These are phyloP conservation scores for Teleogryllus oceanicus DNA, from an alignment of 2,888 invertebrate species.

Conservation along the genomic window DNA sequence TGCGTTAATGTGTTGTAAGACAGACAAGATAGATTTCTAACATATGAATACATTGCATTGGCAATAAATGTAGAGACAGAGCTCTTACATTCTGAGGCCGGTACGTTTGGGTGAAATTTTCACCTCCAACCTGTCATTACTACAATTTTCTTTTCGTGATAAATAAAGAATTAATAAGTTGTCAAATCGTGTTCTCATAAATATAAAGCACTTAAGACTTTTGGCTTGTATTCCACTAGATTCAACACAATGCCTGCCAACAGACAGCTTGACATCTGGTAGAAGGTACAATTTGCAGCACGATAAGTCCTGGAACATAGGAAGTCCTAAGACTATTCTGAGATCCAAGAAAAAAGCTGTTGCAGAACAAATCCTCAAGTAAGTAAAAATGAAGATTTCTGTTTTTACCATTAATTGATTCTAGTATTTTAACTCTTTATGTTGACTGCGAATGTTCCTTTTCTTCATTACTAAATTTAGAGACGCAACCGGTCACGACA, in stretches of 20 bases:
- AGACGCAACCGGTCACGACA: conserved; percentile 58
- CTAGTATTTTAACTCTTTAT: neutral
- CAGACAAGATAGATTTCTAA: too few relatives aligned
- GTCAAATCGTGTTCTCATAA: too few relatives aligned
- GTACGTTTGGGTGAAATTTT: too few relatives aligned
- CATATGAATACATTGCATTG: too few relatives aligned
- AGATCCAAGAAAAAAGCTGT: conserved; percentile 39
- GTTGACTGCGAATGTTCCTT: neutral
- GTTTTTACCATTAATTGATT: conserved; percentile 18
- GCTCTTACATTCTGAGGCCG: too few relatives aligned
- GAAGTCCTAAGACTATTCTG: conserved; percentile 38
- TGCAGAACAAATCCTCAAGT: conserved; percentile 30
- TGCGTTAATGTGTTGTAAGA: too few relatives aligned
- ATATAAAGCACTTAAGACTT: neutral
- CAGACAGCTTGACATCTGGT: conserved; percentile 31
- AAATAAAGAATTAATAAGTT: too few relatives aligned
- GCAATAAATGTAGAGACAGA: too few relatives aligned
- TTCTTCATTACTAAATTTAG: conserved; percentile 33
- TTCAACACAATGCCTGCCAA: conserved; percentile 26
- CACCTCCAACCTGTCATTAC: too few relatives aligned
- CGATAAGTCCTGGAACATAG: conserved; percentile 25
- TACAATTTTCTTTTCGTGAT: too few relatives aligned
- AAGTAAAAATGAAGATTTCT: conserved; percentile 34
- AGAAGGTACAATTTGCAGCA: conserved; percentile 25
- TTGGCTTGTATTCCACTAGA: neutral